A percentile compares a stretch with the other conserved stretches of the same genome.
These are phyloP conservation scores for Leucoma salicis DNA, from an alignment of 2,888 invertebrate species.

Conservation along the genomic window DNA sequence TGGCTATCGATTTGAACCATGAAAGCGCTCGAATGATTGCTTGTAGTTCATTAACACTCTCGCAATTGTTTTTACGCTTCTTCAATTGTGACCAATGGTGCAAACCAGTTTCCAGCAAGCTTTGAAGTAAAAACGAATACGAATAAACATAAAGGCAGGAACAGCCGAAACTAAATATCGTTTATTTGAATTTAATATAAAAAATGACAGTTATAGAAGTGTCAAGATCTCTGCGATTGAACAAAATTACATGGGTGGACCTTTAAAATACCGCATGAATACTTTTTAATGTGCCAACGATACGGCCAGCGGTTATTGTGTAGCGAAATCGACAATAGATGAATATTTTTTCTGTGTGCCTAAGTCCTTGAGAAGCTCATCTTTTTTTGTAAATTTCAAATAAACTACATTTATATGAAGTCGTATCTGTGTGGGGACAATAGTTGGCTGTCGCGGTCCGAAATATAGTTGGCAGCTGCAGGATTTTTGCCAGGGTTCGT, in stretches of 20 bases:
- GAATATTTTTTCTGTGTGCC: slow-evolving; percentile 63
- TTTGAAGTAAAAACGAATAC: slow-evolving; percentile 32
- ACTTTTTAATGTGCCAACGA: slow-evolving; percentile 81
- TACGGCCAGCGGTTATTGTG: slow-evolving; percentile 77
- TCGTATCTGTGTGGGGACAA: slow-evolving; percentile 71
- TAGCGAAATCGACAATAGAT: slow-evolving; percentile 57
- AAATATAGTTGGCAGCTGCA: slow-evolving; percentile 76
- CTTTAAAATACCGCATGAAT: slow-evolving; percentile 77
- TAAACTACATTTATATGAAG: slow-evolving; percentile 81
- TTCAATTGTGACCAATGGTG: slow-evolving; percentile 59
- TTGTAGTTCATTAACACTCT: slow-evolving; percentile 66
- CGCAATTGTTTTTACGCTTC: slow-evolving; percentile 73
- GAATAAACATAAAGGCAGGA: slow-evolving; percentile 23
- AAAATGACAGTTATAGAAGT: slow-evolving; percentile 69
- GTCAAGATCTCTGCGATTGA: slow-evolving; percentile 68
- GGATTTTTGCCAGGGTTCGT: slow-evolving; percentile 54
- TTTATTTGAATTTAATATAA: slow-evolving; percentile 41
- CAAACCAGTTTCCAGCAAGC: slow-evolving; percentile 40
- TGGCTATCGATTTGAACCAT: slow-evolving; percentile 54
- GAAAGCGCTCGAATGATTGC: slow-evolving; percentile 56
- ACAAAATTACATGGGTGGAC: slow-evolving; percentile 64
- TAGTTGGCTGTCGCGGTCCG: slow-evolving; percentile 63
- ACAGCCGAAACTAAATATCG: slow-evolving; percentile 32
- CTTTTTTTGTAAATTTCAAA: slow-evolving; percentile 71
- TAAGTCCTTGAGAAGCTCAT: slow-evolving; percentile 68